Conservation (phyloP, 2,797 vertebrate species). For the Synanceia verrucosa region DNA sequence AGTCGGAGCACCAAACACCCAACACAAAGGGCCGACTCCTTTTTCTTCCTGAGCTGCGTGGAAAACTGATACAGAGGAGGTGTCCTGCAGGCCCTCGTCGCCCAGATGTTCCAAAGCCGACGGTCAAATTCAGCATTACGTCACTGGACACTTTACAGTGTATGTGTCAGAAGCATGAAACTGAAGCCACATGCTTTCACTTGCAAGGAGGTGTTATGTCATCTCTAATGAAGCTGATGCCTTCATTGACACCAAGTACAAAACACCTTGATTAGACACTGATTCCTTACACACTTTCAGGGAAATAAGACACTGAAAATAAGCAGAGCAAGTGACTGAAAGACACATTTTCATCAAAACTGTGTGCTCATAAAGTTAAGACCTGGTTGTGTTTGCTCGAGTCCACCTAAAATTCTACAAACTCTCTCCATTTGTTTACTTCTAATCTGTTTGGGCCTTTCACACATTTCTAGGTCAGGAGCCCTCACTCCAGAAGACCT, state of each 20-base stretch:
- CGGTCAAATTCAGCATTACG: conserved; percentile 38
- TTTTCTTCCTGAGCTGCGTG: conserved; percentile 30
- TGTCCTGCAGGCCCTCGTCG: conserved; percentile 4
- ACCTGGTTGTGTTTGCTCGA: not conserved
- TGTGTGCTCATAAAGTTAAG: not conserved
- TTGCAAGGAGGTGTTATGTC: conserved; percentile 37
- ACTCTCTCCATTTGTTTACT: not conserved
- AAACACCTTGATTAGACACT: conserved; percentile 40
- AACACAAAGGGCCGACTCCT: conserved; percentile 50
- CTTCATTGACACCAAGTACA: conserved; percentile 30
- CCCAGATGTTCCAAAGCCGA: conserved; percentile 60
- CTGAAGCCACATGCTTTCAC: conserved; percentile 48
- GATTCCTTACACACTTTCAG: conserved; percentile 40
- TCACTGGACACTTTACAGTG: conserved; percentile 58
- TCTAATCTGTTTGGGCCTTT: too few relatives aligned
- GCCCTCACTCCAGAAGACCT: too few relatives aligned
- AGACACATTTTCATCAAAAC: not conserved
- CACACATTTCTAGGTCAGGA: too few relatives aligned
- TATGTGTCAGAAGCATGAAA: conserved; percentile 51
- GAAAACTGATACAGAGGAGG: conserved; percentile 57
- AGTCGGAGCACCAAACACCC: conserved; percentile 46
- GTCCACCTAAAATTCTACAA: not conserved
- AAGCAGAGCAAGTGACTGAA: not conserved
- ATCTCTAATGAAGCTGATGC: conserved; percentile 48
- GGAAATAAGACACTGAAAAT: not conserved